Conservation (phyloP, 2,888 invertebrate species). For the Syritta pipiens region DNA sequence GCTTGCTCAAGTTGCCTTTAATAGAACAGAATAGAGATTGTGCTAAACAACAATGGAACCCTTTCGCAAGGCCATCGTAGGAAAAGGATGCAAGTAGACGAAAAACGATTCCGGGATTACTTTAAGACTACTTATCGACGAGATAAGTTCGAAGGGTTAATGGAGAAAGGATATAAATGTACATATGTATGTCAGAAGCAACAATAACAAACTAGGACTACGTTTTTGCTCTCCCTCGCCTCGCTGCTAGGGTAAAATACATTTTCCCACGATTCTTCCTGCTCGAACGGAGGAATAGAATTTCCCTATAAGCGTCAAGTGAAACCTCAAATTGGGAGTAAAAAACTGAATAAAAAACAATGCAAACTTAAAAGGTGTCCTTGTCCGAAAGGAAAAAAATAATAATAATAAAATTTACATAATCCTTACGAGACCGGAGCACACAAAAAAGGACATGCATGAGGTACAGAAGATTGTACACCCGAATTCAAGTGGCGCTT, state of each 20-base stretch:
- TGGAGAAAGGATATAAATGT: too few species aligned
- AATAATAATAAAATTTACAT: slow-evolving; percentile 69
- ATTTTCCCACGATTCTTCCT: slow-evolving; percentile 36
- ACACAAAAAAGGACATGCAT: slow-evolving; percentile 66
- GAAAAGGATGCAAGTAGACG: background rate
- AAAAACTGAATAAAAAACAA: slow-evolving; percentile 29
- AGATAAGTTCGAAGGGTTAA: background rate
- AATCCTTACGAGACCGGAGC: slow-evolving; percentile 62
- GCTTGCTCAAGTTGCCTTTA: slow-evolving; percentile 56
- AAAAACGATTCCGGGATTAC: slow-evolving; percentile 31
- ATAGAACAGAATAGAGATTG: slow-evolving; percentile 35
- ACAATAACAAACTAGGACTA: too few species aligned
- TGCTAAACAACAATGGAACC: slow-evolving; percentile 34
- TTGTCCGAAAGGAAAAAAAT: slow-evolving; percentile 45
- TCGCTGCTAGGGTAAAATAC: too few species aligned
- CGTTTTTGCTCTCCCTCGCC: too few species aligned
- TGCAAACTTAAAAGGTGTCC: slow-evolving; percentile 59
- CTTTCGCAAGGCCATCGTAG: background rate
- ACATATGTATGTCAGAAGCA: too few species aligned
- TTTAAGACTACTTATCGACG: slow-evolving; percentile 19
- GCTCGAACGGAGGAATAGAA: slow-evolving; percentile 27
- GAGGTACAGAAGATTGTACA: slow-evolving; percentile 69
- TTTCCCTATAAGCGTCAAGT: slow-evolving; percentile 23
- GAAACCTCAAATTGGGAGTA: slow-evolving; percentile 42
- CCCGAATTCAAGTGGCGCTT: slow-evolving; percentile 66